phyloP scores from a whole-genome alignment of 2,888 invertebrate species.

The Ichneumoninae sp. region DNA sequence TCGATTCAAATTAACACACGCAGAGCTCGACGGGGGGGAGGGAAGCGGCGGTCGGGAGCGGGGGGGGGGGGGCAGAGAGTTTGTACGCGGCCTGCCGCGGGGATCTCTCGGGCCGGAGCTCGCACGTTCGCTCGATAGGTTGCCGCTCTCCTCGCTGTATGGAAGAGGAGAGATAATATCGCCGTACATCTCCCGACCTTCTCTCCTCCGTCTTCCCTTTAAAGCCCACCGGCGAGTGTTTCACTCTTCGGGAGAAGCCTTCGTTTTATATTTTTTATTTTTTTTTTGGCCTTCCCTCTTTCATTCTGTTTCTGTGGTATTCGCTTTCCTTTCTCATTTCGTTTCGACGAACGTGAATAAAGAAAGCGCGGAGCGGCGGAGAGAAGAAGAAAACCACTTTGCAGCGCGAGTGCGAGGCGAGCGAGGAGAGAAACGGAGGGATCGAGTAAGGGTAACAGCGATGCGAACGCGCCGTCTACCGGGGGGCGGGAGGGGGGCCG shows the following conservation, averaged over 20 bases:
- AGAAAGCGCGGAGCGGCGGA: slow-evolving; percentile 54
- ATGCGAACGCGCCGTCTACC: slow-evolving; percentile 57
- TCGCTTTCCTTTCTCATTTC: slow-evolving; percentile 71
- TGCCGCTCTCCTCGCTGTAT: slow-evolving; percentile 72
- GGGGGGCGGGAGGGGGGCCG: neutral
- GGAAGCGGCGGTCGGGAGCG: slow-evolving; percentile 2
- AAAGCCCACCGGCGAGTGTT: slow-evolving; percentile 64
- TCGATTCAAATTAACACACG: slow-evolving; percentile 87
- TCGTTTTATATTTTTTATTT: slow-evolving; percentile 32
- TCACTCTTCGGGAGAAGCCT: slow-evolving; percentile 65
- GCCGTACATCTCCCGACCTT: slow-evolving; percentile 73
- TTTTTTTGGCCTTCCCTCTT: slow-evolving; percentile 49
- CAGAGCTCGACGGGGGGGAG: slow-evolving; percentile 80
- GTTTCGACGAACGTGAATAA: slow-evolving; percentile 69
- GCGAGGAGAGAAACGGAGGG: slow-evolving; percentile 68
- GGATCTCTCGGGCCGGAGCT: slow-evolving; percentile 70
- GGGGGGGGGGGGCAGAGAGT: neutral
- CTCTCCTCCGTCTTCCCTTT: slow-evolving; percentile 53
- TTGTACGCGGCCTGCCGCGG: slow-evolving; percentile 71
- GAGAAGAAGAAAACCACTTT: slow-evolving; percentile 48
- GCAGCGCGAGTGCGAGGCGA: slow-evolving; percentile 67
- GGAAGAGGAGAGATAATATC: slow-evolving; percentile 81
- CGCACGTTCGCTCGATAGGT: slow-evolving; percentile 39
- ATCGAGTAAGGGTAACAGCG: slow-evolving; percentile 68
- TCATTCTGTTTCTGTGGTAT: slow-evolving; percentile 65